Percentiles rank a stretch among this genome's conserved stretches.
Evolutionary conservation across 2,113 vertebrate genomes (phyloP).

Genomic region (Piprites chloris): DNA sequence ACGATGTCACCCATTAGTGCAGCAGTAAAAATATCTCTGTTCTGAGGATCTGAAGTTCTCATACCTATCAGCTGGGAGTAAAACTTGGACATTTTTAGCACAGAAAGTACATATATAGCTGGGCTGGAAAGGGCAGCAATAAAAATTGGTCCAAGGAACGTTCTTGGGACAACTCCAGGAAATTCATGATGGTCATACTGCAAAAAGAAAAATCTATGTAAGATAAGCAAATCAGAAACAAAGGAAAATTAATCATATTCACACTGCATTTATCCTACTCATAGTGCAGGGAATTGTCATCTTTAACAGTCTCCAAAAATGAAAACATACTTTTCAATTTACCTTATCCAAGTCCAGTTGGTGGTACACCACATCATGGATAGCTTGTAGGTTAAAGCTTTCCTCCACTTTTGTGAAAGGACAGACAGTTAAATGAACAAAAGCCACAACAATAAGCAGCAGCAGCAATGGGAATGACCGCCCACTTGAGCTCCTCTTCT

Average conservation of each 20-base stretch:
- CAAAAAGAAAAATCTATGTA: slow-evolving; percentile 2
- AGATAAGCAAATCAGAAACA: not conserved
- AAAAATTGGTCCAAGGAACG: slow-evolving; percentile 88
- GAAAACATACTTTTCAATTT: not conserved
- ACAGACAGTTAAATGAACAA: slow-evolving; percentile 82
- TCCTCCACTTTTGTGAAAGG: slow-evolving; percentile 97
- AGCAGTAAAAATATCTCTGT: not conserved
- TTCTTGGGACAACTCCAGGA: slow-evolving; percentile 93
- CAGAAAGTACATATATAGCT: slow-evolving; percentile 70
- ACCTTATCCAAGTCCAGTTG: slow-evolving; percentile 84
- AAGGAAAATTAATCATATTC: not conserved
- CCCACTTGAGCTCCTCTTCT: slow-evolving; percentile 63
- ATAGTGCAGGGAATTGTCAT: not conserved
- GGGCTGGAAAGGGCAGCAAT: slow-evolving; percentile 83
- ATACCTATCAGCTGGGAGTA: slow-evolving; percentile 86
- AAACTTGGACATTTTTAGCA: slow-evolving; percentile 83
- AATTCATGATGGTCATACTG: slow-evolving; percentile 97
- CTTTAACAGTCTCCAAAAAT: not conserved
- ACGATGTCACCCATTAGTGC: not conserved
- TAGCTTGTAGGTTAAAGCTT: slow-evolving; percentile 93
- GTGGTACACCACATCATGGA: slow-evolving; percentile 90
- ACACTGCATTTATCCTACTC: not conserved
- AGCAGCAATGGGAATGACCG: slow-evolving; percentile 58
- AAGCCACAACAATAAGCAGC: slow-evolving; percentile 69
- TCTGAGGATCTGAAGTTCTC: not conserved